phyloP scores from a whole-genome alignment of 2,888 invertebrate genomes.

The Eilema caniola region DNA sequence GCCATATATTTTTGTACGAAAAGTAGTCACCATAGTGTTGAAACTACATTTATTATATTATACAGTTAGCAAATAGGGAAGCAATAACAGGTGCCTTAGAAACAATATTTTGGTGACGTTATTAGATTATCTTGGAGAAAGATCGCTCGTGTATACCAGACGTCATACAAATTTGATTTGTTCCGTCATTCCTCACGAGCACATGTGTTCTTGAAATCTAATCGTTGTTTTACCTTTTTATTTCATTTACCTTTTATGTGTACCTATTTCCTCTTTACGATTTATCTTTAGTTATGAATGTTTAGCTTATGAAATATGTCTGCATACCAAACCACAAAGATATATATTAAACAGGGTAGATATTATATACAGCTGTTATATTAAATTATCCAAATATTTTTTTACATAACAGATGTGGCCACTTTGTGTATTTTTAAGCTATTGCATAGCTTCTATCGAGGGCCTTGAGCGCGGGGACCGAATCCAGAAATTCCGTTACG shows the following conservation, averaged over 20 bases:
- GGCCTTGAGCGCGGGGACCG: no score
- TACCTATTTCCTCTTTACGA: not conserved
- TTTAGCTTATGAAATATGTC: not conserved
- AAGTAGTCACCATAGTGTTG: no score
- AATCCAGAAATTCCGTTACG: no score
- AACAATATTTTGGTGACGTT: not conserved
- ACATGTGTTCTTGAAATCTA: constrained; percentile 14
- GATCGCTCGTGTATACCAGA: constrained; percentile 11
- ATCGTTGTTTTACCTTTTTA: constrained; percentile 7
- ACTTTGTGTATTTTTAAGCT: no score
- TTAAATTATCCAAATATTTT: no score
- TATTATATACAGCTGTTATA: no score
- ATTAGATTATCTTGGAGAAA: constrained; percentile 5
- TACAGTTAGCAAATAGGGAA: not conserved
- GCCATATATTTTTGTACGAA: no score
- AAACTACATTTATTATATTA: no score
- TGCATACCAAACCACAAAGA: not conserved
- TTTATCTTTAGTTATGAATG: not conserved
- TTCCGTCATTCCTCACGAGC: constrained; percentile 30
- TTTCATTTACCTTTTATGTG: constrained; percentile 3
- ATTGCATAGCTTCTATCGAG: no score
- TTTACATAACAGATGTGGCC: no score
- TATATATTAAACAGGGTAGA: not conserved
- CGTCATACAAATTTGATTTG: constrained; percentile 33
- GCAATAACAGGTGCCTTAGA: not conserved